These are phyloP conservation scores for Elephantulus edwardii DNA, from an alignment of 2,113 vertebrate species.

Conservation along the genomic window DNA sequence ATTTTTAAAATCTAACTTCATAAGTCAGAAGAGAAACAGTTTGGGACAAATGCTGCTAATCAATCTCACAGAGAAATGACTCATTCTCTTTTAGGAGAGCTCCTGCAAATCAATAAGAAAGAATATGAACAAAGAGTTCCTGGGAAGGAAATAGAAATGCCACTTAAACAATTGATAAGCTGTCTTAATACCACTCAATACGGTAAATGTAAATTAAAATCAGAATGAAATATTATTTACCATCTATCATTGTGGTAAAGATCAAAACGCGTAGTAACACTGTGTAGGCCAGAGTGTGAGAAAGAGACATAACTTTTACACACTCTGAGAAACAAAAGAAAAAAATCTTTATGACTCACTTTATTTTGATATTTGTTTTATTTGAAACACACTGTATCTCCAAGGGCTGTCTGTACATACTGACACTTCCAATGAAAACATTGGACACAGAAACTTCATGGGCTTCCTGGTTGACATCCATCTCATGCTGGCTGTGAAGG, in stretches of 20 bases:
- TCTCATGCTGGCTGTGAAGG: neutral
- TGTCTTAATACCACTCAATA: slow-evolving; percentile 27
- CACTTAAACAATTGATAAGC: slow-evolving; percentile 5
- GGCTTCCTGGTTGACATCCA: too few species aligned
- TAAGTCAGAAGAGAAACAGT: slow-evolving; percentile 38
- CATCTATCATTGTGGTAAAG: slow-evolving; percentile 23
- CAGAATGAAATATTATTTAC: slow-evolving; percentile 3
- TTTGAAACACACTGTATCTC: too few species aligned
- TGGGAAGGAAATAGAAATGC: neutral
- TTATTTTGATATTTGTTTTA: too few species aligned
- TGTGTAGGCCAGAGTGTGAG: neutral
- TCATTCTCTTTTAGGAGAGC: neutral
- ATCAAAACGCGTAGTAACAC: slow-evolving; percentile 17
- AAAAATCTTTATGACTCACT: too few species aligned
- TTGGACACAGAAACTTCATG: too few species aligned
- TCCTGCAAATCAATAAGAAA: neutral
- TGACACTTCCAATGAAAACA: too few species aligned
- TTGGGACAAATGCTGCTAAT: neutral
- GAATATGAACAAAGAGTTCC: neutral
- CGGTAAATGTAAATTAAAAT: slow-evolving; percentile 58
- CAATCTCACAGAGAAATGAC: neutral
- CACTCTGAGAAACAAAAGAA: too few species aligned
- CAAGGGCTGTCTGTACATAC: too few species aligned
- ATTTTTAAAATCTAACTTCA: neutral
- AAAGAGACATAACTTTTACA: neutral